Evolutionary conservation across 2,797 vertebrate genomes (phyloP).

Genomic region (Sebastes minor): DNA sequence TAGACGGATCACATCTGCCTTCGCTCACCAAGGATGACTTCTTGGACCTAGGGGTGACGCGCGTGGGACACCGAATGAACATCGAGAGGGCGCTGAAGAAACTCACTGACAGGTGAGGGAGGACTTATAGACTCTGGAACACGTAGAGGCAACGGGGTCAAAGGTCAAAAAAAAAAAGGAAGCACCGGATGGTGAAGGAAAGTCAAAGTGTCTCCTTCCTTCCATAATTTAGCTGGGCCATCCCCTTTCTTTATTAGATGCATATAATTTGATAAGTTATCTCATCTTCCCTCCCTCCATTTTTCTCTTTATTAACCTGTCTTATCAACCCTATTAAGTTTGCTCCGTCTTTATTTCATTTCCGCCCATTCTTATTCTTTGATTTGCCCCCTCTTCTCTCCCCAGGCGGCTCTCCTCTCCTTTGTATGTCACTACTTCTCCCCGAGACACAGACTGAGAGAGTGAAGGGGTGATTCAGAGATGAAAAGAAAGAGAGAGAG

Average conservation of each 20-base stretch:
- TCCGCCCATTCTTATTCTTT: constrained; percentile 67
- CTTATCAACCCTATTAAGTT: constrained; percentile 51
- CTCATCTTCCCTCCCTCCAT: constrained; percentile 28
- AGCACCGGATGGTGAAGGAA: constrained; percentile 61
- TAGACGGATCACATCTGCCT: constrained; percentile 94
- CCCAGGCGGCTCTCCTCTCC: constrained; percentile 80
- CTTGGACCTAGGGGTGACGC: constrained; percentile 94
- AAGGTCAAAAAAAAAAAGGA: constrained; percentile 42
- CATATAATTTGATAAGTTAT: constrained; percentile 53
- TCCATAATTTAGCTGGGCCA: constrained; percentile 44
- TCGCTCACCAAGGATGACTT: constrained; percentile 96
- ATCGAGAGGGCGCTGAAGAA: constrained; percentile 95
- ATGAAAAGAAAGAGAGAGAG: constrained; percentile 60
- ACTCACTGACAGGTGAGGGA: constrained; percentile 92
- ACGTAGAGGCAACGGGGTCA: constrained; percentile 41
- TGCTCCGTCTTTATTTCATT: constrained; percentile 46
- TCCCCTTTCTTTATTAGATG: constrained; percentile 48
- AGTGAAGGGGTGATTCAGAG: constrained; percentile 71
- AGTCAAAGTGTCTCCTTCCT: constrained; percentile 61
- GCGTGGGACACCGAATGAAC: constrained; percentile 97
- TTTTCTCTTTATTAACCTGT: constrained; percentile 43
- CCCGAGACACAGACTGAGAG: constrained; percentile 84
- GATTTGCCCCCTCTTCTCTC: constrained; percentile 73
- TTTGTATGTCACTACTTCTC: constrained; percentile 83
- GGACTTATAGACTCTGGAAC: constrained; percentile 67